Evolutionary conservation across 2,797 vertebrate species (phyloP).

Genomic region (Anabacerthia variegaticeps): DNA sequence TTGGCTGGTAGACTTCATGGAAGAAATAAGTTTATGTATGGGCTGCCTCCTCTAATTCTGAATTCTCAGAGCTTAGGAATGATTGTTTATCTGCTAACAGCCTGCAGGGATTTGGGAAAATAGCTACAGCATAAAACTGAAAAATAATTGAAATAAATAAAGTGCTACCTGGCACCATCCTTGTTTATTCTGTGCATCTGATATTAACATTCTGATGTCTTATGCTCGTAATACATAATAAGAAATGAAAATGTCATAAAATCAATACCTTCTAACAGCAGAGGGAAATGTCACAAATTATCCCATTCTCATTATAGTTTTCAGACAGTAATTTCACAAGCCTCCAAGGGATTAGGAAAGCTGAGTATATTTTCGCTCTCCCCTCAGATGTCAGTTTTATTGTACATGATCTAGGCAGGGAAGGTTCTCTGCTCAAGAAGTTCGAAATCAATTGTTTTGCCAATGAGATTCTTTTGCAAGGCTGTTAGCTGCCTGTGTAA

Average conservation of each 20-base stretch:
- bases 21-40: conserved; percentile 26
- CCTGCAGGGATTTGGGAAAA: conserved; percentile 50
- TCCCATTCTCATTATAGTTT: conserved; percentile 67
- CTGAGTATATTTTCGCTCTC: conserved; percentile 33
- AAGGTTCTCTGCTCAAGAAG: conserved; percentile 26
- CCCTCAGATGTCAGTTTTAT: conserved; percentile 59
- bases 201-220: conserved; percentile 60
- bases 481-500: background rate
- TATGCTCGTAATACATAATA: conserved; percentile 41
- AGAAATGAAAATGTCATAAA: conserved; percentile 66
- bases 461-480: background rate
- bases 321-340: conserved; percentile 66
- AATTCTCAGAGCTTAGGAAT: conserved; percentile 28
- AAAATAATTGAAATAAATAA: conserved; percentile 70
- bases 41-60: conserved; percentile 18
- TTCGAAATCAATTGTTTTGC: conserved; percentile 56
- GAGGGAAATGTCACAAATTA: conserved; percentile 69
- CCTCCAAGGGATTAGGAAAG: conserved; percentile 49
- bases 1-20: background rate
- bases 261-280: conserved; percentile 65
- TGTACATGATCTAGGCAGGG: conserved; percentile 20
- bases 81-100: conserved; percentile 49
- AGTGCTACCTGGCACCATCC: conserved; percentile 45
- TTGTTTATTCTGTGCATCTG: conserved; percentile 44
- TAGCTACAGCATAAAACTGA: conserved; percentile 54